Conservation (phyloP, 2,113 vertebrate genomes). For the Neolamprologus variostigma region DNA sequence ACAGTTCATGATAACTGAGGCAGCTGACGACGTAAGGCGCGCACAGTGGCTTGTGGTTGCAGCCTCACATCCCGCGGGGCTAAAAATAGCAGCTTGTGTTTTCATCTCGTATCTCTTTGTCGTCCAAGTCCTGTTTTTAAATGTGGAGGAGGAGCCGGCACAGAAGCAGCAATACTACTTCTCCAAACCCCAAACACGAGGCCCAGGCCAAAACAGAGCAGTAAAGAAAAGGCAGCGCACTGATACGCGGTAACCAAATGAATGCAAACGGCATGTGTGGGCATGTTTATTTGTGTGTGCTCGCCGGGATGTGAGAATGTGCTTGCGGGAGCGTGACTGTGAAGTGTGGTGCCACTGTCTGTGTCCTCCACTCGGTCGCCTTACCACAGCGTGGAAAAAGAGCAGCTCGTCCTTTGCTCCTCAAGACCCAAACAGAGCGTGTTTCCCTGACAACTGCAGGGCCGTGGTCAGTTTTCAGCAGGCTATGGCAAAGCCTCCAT, state of each 20-base stretch:
- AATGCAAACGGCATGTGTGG: constrained; percentile 12
- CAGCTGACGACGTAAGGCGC: not conserved
- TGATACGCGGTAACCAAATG: not conserved
- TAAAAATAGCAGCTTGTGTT: constrained; percentile 61
- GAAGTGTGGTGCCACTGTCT: constrained; percentile 42
- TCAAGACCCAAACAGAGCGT: constrained; percentile 41
- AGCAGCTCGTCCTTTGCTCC: constrained; percentile 42
- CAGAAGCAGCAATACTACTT: not conserved
- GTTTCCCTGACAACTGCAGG: constrained; percentile 57
- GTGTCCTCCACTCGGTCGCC: constrained; percentile 14
- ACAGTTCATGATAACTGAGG: constrained; percentile 8
- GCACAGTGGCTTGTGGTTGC: constrained; percentile 15
- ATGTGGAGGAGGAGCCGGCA: constrained; percentile 29
- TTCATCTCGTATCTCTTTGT: constrained; percentile 47
- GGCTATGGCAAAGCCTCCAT: constrained; percentile 5
- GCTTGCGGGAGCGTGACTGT: constrained; percentile 9
- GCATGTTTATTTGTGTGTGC: constrained; percentile 36
- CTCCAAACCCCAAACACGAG: not conserved
- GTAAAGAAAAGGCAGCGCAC: not conserved
- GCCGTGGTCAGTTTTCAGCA: constrained; percentile 4
- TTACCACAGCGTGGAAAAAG: constrained; percentile 25
- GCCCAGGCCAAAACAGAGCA: not conserved
- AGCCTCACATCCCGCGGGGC: constrained; percentile 16
- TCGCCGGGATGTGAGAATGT: not conserved
- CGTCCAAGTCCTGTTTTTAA: constrained; percentile 42